Evolutionary conservation across 2,113 vertebrate species (phyloP).

Genomic region (Oryzias celebensis): DNA sequence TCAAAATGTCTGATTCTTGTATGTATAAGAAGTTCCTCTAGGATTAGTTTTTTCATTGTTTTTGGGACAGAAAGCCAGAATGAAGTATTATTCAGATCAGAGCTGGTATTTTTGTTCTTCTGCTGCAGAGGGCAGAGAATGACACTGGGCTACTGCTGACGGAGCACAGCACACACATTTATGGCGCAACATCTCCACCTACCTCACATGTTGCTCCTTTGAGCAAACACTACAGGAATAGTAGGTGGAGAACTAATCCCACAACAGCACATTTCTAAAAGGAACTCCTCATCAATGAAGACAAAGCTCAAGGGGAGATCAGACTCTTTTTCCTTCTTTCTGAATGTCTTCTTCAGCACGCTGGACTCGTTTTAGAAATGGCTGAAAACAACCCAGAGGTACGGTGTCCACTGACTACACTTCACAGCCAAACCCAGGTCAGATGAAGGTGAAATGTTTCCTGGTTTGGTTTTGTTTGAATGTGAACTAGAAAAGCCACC

Average conservation of each 20-base stretch:
- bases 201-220: constrained; percentile 28
- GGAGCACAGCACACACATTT: not conserved
- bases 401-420: constrained; percentile 16
- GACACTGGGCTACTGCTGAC: constrained; percentile 7
- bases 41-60: no score
- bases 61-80: no score
- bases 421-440: not conserved
- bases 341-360: not conserved
- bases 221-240: constrained; percentile 33
- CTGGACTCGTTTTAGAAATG: constrained; percentile 22
- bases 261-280: not conserved
- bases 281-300: not conserved
- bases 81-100: no score
- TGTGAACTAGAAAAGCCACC: constrained; percentile 31
- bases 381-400: constrained; percentile 24
- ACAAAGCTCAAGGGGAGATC: no score
- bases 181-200: constrained; percentile 45
- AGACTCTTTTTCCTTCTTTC: not conserved
- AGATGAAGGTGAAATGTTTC: not conserved
- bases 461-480: constrained; percentile 32
- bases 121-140: not conserved
- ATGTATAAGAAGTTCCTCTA: no score
- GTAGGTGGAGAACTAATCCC: constrained; percentile 2
- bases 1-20: not conserved
- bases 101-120: not conserved